phyloP scores from a whole-genome alignment of 2,797 vertebrate genomes.

The Okamejei kenojei region DNA sequence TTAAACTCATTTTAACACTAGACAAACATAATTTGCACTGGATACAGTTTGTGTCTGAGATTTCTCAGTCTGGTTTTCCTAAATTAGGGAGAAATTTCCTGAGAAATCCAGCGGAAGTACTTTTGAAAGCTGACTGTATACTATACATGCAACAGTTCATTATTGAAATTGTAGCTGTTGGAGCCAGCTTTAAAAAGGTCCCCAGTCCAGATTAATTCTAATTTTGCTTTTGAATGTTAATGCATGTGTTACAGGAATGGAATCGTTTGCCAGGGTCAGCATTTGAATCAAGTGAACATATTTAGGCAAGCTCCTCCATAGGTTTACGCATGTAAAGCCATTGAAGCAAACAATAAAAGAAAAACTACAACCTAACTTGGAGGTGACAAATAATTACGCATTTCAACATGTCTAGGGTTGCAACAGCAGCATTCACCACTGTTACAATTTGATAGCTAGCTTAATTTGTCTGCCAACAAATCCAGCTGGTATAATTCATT shows the following conservation, averaged over 20 bases:
- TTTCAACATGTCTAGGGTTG: conserved; percentile 39
- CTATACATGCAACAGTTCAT: not conserved
- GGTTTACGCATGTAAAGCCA: not conserved
- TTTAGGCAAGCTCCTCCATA: not conserved
- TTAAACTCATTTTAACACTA: not conserved
- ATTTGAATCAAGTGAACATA: not conserved
- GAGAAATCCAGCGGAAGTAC: not conserved
- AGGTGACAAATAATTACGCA: not conserved
- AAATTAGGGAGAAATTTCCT: not conserved
- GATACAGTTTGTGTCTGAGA: not conserved
- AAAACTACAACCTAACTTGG: not conserved
- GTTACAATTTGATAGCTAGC: conserved; percentile 47
- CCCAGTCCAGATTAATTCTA: not conserved
- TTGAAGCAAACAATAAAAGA: not conserved
- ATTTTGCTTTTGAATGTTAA: not conserved
- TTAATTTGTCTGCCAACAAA: conserved; percentile 50
- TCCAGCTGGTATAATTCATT: conserved; percentile 51
- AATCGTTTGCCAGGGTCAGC: not conserved
- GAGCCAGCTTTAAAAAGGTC: not conserved
- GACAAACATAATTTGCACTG: not conserved
- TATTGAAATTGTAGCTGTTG: not conserved
- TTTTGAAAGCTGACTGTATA: not conserved
- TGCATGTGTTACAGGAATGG: not conserved
- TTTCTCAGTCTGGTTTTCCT: not conserved
- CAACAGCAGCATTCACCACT: conserved; percentile 49